Conservation (phyloP, 2,797 vertebrate genomes). For the Spinibarbus caldwelli region DNA sequence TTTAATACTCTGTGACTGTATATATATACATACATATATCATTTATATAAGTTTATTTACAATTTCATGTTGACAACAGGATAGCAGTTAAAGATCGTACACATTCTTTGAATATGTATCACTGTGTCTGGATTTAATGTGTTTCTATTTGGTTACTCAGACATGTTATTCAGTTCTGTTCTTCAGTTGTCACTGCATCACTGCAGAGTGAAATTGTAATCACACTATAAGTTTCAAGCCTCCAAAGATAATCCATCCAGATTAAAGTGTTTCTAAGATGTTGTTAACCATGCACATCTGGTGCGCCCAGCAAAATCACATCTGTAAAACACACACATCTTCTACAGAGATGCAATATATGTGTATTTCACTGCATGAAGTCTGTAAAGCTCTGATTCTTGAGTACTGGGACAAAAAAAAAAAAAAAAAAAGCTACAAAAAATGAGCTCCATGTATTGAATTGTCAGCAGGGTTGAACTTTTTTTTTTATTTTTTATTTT, state of each 20-base stretch:
- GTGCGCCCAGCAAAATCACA: neutral
- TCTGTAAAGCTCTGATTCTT: conserved; percentile 1
- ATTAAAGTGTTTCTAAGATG: conserved; percentile 41
- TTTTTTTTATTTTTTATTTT: too few relatives aligned
- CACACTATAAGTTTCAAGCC: conserved; percentile 28
- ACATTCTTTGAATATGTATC: neutral
- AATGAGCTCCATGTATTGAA: neutral
- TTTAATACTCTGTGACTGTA: neutral
- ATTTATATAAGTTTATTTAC: neutral
- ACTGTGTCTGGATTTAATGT: neutral
- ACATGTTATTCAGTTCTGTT: neutral
- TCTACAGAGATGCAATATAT: neutral
- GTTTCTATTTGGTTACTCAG: neutral
- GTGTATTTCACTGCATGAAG: neutral
- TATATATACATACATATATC: neutral
- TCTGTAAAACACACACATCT: conserved; percentile 3
- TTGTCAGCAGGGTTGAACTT: too few relatives aligned
- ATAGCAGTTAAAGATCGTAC: neutral
- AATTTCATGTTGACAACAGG: neutral
- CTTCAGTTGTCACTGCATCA: conserved; percentile 9
- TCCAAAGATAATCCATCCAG: conserved; percentile 40
- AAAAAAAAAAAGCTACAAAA: neutral
- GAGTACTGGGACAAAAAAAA: neutral
- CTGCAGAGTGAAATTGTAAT: conserved; percentile 21
- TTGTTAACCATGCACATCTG: conserved; percentile 29